Conservation (phyloP, 2,888 invertebrate species). For the Alloscopus bannaensis region DNA sequence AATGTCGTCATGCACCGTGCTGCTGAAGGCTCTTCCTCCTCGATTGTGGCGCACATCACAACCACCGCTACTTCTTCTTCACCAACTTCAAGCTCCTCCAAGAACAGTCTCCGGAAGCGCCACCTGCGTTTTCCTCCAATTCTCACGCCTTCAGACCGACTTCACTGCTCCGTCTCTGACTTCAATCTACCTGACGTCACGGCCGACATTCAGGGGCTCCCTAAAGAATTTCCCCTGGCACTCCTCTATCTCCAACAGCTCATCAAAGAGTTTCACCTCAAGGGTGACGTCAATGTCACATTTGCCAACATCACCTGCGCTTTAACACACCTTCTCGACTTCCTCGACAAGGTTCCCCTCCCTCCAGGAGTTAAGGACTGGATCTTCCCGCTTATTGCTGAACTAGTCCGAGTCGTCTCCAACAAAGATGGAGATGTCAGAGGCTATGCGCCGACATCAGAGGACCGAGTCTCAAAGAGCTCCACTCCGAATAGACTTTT, state of each 20-base stretch:
- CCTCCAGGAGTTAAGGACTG: constrained; percentile 60
- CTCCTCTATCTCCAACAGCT: constrained; percentile 73
- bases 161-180: constrained; percentile 75
- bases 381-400: constrained; percentile 44
- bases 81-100: constrained; percentile 12
- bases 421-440: no score
- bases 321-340: constrained; percentile 25
- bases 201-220: constrained; percentile 75
- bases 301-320: constrained; percentile 21
- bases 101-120: constrained; percentile 13
- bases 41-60: constrained; percentile 6
- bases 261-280: constrained; percentile 16
- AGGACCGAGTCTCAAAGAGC: constrained; percentile 28
- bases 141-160: constrained; percentile 74
- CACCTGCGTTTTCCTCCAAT: constrained; percentile 73
- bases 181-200: constrained; percentile 71
- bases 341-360: constrained; percentile 36
- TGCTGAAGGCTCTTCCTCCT: neutral
- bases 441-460: constrained; percentile 7
- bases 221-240: constrained; percentile 75
- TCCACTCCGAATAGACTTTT: constrained; percentile 48
- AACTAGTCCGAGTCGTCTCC: constrained; percentile 12
- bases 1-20: constrained; percentile 41
- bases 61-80: no score
- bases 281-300: neutral